Conservation (phyloP, 2,797 vertebrate species). For the Alexandromys oeconomus region DNA sequence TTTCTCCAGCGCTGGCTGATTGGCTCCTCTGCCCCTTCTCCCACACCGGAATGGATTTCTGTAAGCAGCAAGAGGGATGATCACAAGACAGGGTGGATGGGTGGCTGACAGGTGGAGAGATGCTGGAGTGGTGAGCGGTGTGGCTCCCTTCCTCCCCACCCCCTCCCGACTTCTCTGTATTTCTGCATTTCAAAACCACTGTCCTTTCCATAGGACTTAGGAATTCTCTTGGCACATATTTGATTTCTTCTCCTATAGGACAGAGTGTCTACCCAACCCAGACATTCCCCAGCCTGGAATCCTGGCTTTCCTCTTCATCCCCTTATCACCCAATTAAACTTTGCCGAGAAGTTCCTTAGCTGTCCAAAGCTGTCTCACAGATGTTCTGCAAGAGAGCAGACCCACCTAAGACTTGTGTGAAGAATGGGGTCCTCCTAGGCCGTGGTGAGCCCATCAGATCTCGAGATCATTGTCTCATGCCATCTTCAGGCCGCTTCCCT, state of each 20-base stretch:
- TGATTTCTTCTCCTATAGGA: background rate
- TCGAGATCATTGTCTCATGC: too few relatives aligned
- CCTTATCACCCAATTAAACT: background rate
- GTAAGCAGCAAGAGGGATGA: background rate
- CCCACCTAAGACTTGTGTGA: background rate
- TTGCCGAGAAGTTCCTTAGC: background rate
- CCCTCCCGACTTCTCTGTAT: background rate
- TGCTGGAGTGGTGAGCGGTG: fast-evolving
- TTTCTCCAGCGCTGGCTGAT: background rate
- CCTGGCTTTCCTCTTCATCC: background rate
- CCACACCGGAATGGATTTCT: background rate
- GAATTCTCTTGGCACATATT: background rate
- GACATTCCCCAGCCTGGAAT: background rate
- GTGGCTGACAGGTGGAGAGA: background rate
- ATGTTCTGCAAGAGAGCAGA: background rate
- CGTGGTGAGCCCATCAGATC: background rate
- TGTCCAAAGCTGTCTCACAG: background rate
- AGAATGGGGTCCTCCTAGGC: background rate
- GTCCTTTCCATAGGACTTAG: background rate
- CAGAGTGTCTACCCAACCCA: background rate
- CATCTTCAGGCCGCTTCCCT: background rate
- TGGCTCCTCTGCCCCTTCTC: background rate
- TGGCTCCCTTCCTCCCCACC: background rate
- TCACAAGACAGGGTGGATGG: background rate
- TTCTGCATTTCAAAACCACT: background rate